Percentiles rank a stretch among this genome's conserved stretches.
Evolutionary conservation across 37 sponge, comb jelly and placozoan species (phyloP).

Genomic region (Geodia barretti): DNA sequence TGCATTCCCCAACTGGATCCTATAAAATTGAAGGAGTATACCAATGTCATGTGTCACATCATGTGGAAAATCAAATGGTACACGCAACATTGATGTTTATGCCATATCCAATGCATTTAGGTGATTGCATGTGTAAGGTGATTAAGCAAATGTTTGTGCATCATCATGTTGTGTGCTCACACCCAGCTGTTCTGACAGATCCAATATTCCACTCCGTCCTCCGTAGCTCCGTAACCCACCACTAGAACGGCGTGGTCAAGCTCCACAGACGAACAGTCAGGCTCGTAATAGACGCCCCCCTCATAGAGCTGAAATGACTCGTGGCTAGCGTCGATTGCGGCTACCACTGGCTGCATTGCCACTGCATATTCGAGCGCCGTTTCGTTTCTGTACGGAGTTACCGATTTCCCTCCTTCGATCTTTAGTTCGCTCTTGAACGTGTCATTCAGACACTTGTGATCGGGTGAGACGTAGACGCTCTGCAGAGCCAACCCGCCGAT

Average conservation of each 20-base stretch:
- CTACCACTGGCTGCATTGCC: conserved; percentile 53
- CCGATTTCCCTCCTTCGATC: conserved; percentile 20
- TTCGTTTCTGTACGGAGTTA: conserved; percentile 48
- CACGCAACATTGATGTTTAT: no score
- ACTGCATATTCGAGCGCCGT: conserved; percentile 46
- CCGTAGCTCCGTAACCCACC: conserved; percentile 63
- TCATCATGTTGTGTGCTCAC: no score
- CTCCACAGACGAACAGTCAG: conserved; percentile 28
- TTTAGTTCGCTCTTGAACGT: conserved; percentile 12
- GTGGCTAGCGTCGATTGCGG: conserved; percentile 48
- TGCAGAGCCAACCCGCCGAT: conserved; percentile 61
- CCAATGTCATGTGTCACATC: no score
- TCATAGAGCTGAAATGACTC: conserved; percentile 45
- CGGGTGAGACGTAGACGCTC: conserved; percentile 1
- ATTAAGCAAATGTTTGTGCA: no score
- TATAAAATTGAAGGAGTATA: no score
- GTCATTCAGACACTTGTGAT: conserved; percentile 25
- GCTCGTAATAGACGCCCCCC: conserved; percentile 60
- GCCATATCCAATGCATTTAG: no score
- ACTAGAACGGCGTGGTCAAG: conserved; percentile 63
- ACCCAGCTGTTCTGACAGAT: conserved; percentile 66
- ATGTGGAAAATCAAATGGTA: no score
- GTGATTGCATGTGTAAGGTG: no score
- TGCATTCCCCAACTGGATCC: conserved; percentile 67
- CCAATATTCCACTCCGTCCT: conserved; percentile 69